These are phyloP conservation scores for Nymphalis c-album DNA, from an alignment of 2,888 invertebrate species.

Conservation along the genomic window DNA sequence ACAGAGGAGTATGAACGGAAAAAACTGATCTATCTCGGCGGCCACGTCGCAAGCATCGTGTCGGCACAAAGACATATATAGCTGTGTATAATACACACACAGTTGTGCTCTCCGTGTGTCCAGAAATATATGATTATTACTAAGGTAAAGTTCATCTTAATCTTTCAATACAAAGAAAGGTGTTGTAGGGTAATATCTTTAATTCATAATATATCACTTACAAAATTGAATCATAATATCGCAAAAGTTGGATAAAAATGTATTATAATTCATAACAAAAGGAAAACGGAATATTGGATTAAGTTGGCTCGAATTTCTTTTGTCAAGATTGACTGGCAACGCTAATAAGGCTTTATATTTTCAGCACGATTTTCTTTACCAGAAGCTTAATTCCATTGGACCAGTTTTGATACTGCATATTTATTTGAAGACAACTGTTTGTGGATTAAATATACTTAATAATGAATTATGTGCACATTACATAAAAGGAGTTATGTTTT, in stretches of 20 bases:
- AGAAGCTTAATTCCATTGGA: conserved; percentile 11
- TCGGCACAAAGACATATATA: no score
- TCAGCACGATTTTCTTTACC: conserved; percentile 3
- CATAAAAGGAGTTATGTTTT: no score
- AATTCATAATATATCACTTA: background rate
- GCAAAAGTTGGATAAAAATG: conserved; percentile 2
- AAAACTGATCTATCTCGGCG: no score
- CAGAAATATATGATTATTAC: no score
- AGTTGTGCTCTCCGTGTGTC: no score
- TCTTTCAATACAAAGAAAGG: background rate
- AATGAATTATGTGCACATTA: no score
- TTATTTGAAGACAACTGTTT: no score
- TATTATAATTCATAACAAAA: conserved; percentile 15
- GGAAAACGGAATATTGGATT: conserved; percentile 22
- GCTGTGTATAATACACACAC: no score
- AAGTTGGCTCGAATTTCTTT: conserved; percentile 22
- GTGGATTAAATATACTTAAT: no score
- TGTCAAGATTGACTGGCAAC: conserved; percentile 15
- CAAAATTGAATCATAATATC: conserved; percentile 10
- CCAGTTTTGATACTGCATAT: background rate
- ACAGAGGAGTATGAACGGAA: no score
- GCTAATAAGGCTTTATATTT: conserved; percentile 27
- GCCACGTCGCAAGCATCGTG: no score
- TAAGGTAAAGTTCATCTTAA: no score
- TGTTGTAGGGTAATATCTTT: background rate